phyloP scores from a whole-genome alignment of 2,113 vertebrate species.

The Heterochromis multidens region DNA sequence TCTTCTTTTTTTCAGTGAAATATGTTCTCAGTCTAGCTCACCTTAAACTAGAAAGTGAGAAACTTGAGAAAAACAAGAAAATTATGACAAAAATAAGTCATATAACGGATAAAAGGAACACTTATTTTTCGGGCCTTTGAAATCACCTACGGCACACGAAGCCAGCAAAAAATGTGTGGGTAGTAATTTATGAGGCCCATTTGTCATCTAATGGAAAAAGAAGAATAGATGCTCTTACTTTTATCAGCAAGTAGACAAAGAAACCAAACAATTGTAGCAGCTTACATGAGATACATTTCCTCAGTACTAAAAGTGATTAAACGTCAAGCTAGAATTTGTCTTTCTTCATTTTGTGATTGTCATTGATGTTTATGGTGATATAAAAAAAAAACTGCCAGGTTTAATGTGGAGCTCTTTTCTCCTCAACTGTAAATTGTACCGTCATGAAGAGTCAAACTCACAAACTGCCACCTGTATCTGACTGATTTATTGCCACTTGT shows the following conservation, averaged over 20 bases:
- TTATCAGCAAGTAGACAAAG: not conserved
- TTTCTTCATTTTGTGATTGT: not conserved
- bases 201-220: not conserved
- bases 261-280: not conserved
- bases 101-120: not conserved
- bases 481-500: not conserved
- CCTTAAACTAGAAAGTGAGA: not conserved
- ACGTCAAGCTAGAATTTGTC: not conserved
- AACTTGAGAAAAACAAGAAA: not conserved
- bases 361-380: not conserved
- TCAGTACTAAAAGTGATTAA: not conserved
- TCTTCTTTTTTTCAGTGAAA: fast-evolving
- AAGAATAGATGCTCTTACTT: not conserved
- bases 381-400: not conserved
- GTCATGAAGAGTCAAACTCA: not conserved
- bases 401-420: not conserved
- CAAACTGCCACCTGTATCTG: not conserved
- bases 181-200: not conserved
- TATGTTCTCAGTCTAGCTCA: not conserved
- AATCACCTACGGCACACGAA: not conserved
- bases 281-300: not conserved
- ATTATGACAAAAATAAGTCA: not conserved
- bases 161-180: not conserved
- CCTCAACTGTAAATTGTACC: not conserved
- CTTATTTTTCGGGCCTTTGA: not conserved